Base-by-base conservation (phyloP, 1,140 invertebrate species). In the Homarus americanus region DNA sequence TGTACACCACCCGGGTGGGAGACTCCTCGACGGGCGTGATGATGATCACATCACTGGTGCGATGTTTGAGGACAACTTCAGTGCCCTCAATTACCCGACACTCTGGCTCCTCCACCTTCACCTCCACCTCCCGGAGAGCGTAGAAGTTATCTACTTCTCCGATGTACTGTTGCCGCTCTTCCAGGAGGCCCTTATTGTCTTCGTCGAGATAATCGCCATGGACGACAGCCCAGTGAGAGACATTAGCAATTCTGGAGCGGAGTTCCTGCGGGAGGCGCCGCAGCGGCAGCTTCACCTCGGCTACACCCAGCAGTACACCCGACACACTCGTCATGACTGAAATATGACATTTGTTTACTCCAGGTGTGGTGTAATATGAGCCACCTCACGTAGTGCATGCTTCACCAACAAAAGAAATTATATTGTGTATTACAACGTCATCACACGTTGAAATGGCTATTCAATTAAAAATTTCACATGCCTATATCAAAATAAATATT, bases 301-400 rank as follows among this genome's bases (percentile, higher is more conserved):
- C 91, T 86, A 92, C 80, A n/a, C 84, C 91, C 80, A 92, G 20
- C 69, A 92, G 28, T 38, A 88, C 85, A 28, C 91, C 76, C 40
- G 79, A 41, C 28, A 87, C 87, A 9, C 44, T 40, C 15, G 36
- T 34, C 91, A 92, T 92, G 66, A 3, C 69, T 85, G 83, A 9
- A 69, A 69, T 15, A 34, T 32, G 28, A 24, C 63, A 28, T 32
- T 1, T 41, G 10, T 40, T 38, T 9, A 40, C 53, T 36, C 10
- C 32, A 34, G 7, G 24, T n/a, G 17, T 41, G 15, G 34, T 1
- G 32, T 9, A 24, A 32, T 53, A 80, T 49, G 28, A 28, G 17
- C 20, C 0, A 15, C 38, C 10, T 10, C 4, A 79, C 15, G 24
- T 17, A 40, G 5, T 17, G n/a, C 4, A 4, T 73, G n/a, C 7